These are phyloP conservation scores for Penaeus japonicus DNA, from an alignment of 1,140 invertebrate genomes.

Conservation along the genomic window DNA sequence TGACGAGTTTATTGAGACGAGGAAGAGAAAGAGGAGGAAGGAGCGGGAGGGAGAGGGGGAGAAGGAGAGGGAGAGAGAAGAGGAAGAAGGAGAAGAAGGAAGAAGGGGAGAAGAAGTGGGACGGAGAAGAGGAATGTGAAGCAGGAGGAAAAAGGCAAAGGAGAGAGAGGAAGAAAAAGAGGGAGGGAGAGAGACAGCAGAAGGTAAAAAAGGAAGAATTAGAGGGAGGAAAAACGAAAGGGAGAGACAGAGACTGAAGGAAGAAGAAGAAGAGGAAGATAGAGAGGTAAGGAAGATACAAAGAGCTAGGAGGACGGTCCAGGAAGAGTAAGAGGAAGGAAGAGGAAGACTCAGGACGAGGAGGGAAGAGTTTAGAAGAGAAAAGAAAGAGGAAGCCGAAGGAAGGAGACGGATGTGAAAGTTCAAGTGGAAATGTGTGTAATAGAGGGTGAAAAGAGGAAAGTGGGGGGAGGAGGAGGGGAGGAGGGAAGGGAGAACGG, in stretches of 20 bases:
- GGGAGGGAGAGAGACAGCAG: not conserved
- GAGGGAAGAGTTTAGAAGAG: not conserved
- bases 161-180: not conserved
- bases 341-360: not conserved
- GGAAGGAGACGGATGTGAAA: not conserved
- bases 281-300: too few relatives aligned
- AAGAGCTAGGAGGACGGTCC: not conserved
- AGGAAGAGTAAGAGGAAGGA: too few relatives aligned
- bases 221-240: not conserved
- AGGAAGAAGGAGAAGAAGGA: not conserved
- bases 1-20: not conserved
- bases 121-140: too few relatives aligned
- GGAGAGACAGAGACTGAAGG: not conserved
- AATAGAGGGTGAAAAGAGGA: not conserved
- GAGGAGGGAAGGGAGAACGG: not conserved
- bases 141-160: not conserved
- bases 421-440: not conserved
- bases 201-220: not conserved
- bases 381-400: not conserved
- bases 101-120: not conserved
- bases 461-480: not conserved
- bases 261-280: not conserved
- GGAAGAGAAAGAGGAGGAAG: not conserved
- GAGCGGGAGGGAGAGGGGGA: too few relatives aligned
- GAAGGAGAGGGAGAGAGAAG: not conserved